Conservation (phyloP, 1,140 invertebrate species). For the Antheraea pernyi region DNA sequence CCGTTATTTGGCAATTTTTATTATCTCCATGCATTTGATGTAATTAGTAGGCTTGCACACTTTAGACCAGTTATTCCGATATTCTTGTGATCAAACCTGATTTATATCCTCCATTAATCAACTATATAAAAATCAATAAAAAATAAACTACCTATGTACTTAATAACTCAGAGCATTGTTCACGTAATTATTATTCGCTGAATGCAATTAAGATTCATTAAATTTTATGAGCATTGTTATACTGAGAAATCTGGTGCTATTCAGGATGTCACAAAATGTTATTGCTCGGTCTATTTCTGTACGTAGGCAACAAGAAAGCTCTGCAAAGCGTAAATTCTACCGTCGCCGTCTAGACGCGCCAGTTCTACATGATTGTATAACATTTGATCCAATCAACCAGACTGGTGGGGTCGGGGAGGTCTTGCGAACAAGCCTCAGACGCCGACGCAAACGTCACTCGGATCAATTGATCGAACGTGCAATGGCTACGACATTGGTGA, state of each 20-base stretch:
- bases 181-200: neutral
- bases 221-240: constrained; percentile 29
- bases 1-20: no score
- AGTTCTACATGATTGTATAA: constrained; percentile 69
- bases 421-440: constrained; percentile 45
- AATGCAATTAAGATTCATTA: constrained; percentile 19
- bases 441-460: constrained; percentile 32
- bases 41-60: no score
- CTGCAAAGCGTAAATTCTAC: constrained; percentile 66
- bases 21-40: no score
- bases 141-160: neutral
- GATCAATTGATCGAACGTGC: constrained; percentile 54
- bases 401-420: constrained; percentile 61
- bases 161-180: neutral
- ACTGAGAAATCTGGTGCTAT: neutral
- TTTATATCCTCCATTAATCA: no score
- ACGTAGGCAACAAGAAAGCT: constrained; percentile 61
- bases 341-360: constrained; percentile 69
- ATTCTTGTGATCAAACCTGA: no score
- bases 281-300: constrained; percentile 65
- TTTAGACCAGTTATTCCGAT: no score
- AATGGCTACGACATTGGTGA: constrained; percentile 38
- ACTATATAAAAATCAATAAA: neutral
- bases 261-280: constrained; percentile 53
- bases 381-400: constrained; percentile 73